These are phyloP conservation scores for Crotalus tigris DNA, from an alignment of 2,113 vertebrate genomes.

Conservation along the genomic window DNA sequence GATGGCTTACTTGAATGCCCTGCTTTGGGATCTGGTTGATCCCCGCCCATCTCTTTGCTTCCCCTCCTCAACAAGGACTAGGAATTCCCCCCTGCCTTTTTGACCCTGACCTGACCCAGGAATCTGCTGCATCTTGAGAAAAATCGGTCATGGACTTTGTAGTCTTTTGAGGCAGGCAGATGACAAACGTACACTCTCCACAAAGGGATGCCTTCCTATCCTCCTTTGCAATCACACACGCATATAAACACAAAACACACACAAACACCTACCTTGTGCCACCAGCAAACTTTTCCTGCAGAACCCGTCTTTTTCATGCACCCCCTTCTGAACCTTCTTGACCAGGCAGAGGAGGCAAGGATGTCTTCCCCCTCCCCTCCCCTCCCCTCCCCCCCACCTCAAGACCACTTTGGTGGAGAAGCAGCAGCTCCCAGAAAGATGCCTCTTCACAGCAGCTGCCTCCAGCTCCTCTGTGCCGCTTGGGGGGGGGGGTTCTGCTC, in stretches of 20 bases:
- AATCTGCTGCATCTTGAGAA: background rate
- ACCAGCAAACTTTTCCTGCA: conserved; percentile 4
- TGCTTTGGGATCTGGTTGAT: background rate
- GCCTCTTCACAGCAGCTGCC: background rate
- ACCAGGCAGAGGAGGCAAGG: too few species aligned
- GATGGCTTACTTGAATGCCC: background rate
- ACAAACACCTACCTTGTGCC: background rate
- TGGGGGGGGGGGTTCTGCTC: background rate
- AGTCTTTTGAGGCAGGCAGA: background rate
- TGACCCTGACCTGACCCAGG: background rate
- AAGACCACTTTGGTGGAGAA: background rate
- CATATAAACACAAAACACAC: background rate
- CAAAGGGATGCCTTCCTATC: background rate
- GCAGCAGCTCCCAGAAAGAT: background rate
- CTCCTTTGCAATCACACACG: background rate
- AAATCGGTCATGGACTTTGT: background rate
- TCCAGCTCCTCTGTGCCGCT: background rate
- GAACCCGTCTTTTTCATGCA: background rate
- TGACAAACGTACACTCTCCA: background rate
- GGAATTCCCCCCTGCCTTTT: background rate
- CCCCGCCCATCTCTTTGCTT: background rate
- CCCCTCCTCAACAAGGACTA: background rate
- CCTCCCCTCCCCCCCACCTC: background rate
- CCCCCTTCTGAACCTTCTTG: background rate
- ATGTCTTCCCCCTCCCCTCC: background rate